Conservation (phyloP, 1,140 invertebrate genomes). For the Bicyclus anynana region DNA sequence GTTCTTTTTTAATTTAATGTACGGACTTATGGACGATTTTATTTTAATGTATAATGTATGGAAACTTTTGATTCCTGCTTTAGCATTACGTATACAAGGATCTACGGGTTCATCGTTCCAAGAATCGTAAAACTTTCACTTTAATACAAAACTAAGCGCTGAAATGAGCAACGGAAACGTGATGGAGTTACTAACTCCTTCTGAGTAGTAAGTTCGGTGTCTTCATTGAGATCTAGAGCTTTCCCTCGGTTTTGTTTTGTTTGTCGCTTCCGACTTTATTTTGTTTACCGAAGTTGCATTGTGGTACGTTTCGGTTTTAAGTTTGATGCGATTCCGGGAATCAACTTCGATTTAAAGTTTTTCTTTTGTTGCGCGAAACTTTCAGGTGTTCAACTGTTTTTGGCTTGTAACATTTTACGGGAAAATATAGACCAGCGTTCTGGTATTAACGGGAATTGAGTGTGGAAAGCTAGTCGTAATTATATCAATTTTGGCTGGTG, state of each 20-base stretch:
- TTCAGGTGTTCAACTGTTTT: conserved; percentile 1
- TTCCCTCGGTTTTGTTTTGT: conserved; percentile 7
- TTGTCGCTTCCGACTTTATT: conserved; percentile 8
- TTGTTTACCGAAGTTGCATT: conserved; percentile 1
- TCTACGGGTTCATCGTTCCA: conserved; percentile 5
- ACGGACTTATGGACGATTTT: too few relatives aligned
- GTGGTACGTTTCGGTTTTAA: conserved; percentile 7
- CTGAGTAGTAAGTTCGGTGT: conserved; percentile 8
- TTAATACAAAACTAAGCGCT: conserved; percentile 9
- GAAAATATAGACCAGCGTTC: too few relatives aligned
- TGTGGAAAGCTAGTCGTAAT: too few relatives aligned
- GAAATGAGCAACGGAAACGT: conserved; percentile 9
- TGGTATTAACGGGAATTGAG: too few relatives aligned
- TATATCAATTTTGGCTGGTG: too few relatives aligned
- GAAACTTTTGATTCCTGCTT: neutral
- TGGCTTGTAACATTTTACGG: neutral
- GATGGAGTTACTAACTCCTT: conserved; percentile 6
- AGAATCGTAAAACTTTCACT: conserved; percentile 9
- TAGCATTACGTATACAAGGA: neutral
- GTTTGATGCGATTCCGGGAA: conserved; percentile 4
- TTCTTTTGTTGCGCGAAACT: neutral
- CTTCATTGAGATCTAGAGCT: conserved; percentile 7
- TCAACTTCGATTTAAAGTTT: conserved; percentile 3
- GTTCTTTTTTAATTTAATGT: too few relatives aligned
- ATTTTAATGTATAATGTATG: neutral